These are phyloP conservation scores for Deilephila porcellus DNA, from an alignment of 2,888 invertebrate species.

Conservation along the genomic window DNA sequence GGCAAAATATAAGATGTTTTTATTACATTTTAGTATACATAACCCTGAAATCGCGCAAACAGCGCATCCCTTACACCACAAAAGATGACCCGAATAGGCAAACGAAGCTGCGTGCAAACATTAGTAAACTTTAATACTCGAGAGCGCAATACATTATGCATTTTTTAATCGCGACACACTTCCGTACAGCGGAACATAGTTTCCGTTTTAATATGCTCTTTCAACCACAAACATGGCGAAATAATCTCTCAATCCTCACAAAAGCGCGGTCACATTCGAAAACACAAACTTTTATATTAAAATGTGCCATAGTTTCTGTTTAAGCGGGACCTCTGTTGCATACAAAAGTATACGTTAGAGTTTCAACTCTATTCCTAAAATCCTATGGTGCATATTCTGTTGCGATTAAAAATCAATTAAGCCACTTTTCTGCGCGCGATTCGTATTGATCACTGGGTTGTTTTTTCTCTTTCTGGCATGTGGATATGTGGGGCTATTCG, in stretches of 20 bases:
- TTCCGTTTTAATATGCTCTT: slow-evolving; percentile 19
- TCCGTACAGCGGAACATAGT: slow-evolving; percentile 1
- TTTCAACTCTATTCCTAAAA: slow-evolving; percentile 12
- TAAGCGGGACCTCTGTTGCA: slow-evolving; percentile 21
- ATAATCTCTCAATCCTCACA: slow-evolving; percentile 21
- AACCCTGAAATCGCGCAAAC: neutral
- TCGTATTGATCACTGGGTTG: slow-evolving; percentile 39
- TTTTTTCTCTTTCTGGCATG: slow-evolving; percentile 36
- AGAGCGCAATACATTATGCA: slow-evolving; percentile 18
- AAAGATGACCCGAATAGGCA: slow-evolving; percentile 8
- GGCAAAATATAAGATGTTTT: neutral
- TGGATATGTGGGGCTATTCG: neutral
- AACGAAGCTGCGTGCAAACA: slow-evolving; percentile 22
- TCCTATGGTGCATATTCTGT: slow-evolving; percentile 24
- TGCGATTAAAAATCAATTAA: slow-evolving; percentile 33
- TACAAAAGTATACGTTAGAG: neutral
- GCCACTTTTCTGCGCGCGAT: slow-evolving; percentile 35
- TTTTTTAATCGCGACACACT: slow-evolving; percentile 25
- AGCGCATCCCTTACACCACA: neutral
- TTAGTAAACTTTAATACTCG: neutral
- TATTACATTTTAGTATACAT: neutral
- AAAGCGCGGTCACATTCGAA: slow-evolving; percentile 25
- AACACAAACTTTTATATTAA: slow-evolving; percentile 33
- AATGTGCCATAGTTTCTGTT: slow-evolving; percentile 17
- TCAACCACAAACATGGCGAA: slow-evolving; percentile 13